Evolutionary conservation across 1,140 invertebrate species (phyloP), one percentile per base, ranked within the genome.

Genomic region (Halesus radiatus): DNA sequence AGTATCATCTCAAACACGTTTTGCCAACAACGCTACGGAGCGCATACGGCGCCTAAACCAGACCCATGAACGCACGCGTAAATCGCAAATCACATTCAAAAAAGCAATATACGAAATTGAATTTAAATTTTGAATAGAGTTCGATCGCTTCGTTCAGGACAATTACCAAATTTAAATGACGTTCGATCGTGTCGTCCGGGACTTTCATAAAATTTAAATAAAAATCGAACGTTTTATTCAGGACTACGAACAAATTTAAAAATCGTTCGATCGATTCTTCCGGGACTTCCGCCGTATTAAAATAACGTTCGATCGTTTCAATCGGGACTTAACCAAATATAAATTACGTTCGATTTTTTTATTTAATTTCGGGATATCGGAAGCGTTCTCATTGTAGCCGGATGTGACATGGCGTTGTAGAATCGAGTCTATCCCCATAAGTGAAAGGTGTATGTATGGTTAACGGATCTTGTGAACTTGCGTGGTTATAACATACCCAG

Each of bases 1-100:
- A 83, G 78, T 83, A 79, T 75, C 76, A 54, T 54, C 23, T 52
- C 76, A 58, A 78, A 83, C 81, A 18, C 64, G 64, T 72, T 74
- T 60, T 60, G 76, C 50, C 15, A 15, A 56, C 80, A 81, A 52
- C 80, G 76, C 77, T 52, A 6, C 62, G 45, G 37, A 18, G 68
- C 37, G 45, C 16, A 50, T 8, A 58, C 13, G 53, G 29, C 64
- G 23, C 23, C 64, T 8, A 66, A 37, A 68, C 32, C 26, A 32
- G 15, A 45, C 37, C 10, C 3, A 45, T 13, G 37, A 45, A 45
- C 37, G 37, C n/a, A 20, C 18, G 5, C 16, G 23, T 18, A 8
- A 10, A 18, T 50, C 68, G 68, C 18, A 52, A 1, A 18, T 45
- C 0, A 3, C n/a, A 18, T 6, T 32, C 2, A 23, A 37, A 50